Conservation (phyloP, 2,797 vertebrate genomes). For the Lycodopsis pacificus region DNA sequence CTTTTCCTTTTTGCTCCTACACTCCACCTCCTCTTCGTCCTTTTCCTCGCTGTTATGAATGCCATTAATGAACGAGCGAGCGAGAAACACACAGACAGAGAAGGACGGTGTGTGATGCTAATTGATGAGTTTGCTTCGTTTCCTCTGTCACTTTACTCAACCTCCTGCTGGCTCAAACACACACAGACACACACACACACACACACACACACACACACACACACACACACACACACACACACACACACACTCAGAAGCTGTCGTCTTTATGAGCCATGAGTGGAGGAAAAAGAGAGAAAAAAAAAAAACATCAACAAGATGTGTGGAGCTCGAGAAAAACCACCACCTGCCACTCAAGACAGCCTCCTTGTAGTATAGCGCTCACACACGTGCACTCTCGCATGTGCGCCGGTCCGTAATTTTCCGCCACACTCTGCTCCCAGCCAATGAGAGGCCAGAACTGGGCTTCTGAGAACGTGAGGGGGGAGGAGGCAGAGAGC, state of each 20-base stretch:
- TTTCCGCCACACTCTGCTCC: slow-evolving; percentile 61
- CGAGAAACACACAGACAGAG: slow-evolving; percentile 21
- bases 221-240: slow-evolving; percentile 9
- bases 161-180: slow-evolving; percentile 54
- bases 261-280: slow-evolving; percentile 41
- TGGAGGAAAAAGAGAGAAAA: slow-evolving; percentile 34
- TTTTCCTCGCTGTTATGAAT: slow-evolving; percentile 37
- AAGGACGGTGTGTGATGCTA: slow-evolving; percentile 53
- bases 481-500: slow-evolving; percentile 71
- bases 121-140: slow-evolving; percentile 72
- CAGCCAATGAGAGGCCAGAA: slow-evolving; percentile 67
- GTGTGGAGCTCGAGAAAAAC: slow-evolving; percentile 56
- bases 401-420: slow-evolving; percentile 65
- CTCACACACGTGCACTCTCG: slow-evolving; percentile 30
- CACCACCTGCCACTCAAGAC: slow-evolving; percentile 78
- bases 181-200: slow-evolving; percentile 41
- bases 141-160: slow-evolving; percentile 66
- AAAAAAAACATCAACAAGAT: slow-evolving; percentile 43
- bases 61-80: slow-evolving; percentile 54
- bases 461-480: slow-evolving; percentile 54
- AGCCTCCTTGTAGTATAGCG: slow-evolving; percentile 63
- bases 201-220: slow-evolving; percentile 25
- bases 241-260: slow-evolving; percentile 32
- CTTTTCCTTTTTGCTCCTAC: slow-evolving; percentile 45
- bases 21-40: slow-evolving; percentile 9